These are phyloP conservation scores for Drosophila mauritiana DNA, from an alignment of 1,140 invertebrate species.

Conservation along the genomic window DNA sequence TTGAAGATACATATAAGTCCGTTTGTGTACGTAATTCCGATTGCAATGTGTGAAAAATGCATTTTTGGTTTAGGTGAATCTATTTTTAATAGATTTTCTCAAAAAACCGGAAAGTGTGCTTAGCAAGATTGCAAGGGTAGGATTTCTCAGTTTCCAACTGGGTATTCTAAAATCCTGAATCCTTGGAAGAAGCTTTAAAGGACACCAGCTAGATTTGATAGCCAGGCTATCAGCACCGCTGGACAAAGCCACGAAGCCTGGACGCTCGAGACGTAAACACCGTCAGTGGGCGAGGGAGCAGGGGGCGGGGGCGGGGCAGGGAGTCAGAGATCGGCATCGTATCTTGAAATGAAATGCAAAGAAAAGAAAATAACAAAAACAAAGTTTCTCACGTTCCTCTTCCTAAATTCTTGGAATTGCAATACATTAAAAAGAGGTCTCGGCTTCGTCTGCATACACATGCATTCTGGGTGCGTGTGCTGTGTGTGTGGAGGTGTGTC, in stretches of 20 bases:
- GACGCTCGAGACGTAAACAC: conserved; percentile 43
- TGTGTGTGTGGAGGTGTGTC: conserved; percentile 28
- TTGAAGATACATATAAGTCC: conserved; percentile 8
- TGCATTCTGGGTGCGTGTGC: conserved; percentile 40
- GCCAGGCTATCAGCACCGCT: conserved; percentile 27
- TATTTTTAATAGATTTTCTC: conserved; percentile 2
- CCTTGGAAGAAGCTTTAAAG: background rate
- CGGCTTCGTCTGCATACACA: conserved; percentile 73
- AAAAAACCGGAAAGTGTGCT: background rate
- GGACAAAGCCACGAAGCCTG: conserved; percentile 20
- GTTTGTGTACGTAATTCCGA: conserved; percentile 7
- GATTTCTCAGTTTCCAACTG: too few species aligned
- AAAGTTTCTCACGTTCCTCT: conserved; percentile 85
- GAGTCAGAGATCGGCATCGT: conserved; percentile 68
- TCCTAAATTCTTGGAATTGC: conserved; percentile 85
- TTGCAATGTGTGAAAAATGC: background rate
- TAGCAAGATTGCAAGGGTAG: too few species aligned
- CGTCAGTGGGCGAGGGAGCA: conserved; percentile 22
- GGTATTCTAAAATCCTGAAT: background rate
- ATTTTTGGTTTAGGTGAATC: conserved; percentile 1
- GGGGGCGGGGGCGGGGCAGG: conserved; percentile 7
- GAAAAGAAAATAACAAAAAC: conserved; percentile 84
- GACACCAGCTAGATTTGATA: conserved; percentile 4
- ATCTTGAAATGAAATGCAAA: conserved; percentile 83
- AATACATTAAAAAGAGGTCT: conserved; percentile 85